Conservation (phyloP, 2,797 vertebrate species). For the Esox lucius region DNA sequence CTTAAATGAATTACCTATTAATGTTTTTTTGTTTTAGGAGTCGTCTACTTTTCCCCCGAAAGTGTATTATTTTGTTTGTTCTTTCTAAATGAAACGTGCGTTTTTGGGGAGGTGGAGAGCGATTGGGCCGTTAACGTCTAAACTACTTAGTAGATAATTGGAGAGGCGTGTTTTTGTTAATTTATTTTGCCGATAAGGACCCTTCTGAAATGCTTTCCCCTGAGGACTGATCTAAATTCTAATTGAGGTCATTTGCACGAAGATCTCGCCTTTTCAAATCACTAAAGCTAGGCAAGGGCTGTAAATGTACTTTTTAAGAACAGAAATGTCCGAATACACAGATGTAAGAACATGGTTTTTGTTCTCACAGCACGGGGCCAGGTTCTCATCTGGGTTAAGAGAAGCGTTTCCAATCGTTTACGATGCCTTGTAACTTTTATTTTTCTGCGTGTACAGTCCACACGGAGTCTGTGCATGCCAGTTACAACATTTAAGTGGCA, state of each 20-base stretch:
- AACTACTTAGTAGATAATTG: constrained; percentile 72
- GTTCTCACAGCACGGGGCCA: constrained; percentile 40
- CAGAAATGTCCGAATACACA: constrained; percentile 56
- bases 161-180: constrained; percentile 75
- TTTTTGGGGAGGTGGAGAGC: constrained; percentile 42
- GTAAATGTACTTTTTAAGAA: constrained; percentile 27
- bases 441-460: background rate
- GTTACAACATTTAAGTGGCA: background rate
- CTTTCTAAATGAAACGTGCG: constrained; percentile 39
- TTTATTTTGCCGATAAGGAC: constrained; percentile 75
- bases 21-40: constrained; percentile 1
- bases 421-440: background rate
- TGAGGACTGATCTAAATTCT: constrained; percentile 79
- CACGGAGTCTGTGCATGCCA: background rate
- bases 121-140: constrained; percentile 46
- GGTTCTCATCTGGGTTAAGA: background rate
- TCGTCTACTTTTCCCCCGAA: constrained; percentile 39
- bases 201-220: constrained; percentile 68
- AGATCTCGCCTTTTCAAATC: constrained; percentile 58
- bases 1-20: constrained; percentile 24
- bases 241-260: constrained; percentile 78
- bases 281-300: constrained; percentile 38
- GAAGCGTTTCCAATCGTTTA: constrained; percentile 9
- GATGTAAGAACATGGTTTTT: constrained; percentile 22
- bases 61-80: constrained; percentile 54